Evolutionary conservation across 2,113 vertebrate species (phyloP).

Genomic region (Chaetura pelagica): DNA sequence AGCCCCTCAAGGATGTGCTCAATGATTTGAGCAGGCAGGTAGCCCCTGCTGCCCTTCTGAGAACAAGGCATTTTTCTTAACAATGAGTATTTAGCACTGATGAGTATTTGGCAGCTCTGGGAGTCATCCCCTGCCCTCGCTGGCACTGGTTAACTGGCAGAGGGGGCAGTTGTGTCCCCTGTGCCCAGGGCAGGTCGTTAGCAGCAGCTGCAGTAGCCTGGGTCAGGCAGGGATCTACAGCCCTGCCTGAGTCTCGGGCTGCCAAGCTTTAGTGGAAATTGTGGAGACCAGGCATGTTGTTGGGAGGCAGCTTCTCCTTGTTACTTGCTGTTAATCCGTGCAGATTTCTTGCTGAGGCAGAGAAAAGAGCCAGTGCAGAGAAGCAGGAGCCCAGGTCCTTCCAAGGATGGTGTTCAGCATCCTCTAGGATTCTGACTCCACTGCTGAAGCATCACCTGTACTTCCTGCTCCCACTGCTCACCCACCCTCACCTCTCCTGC

Average conservation of each 20-base stretch:
- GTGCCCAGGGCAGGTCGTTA: background rate
- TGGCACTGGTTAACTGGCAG: background rate
- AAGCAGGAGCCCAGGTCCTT: accelerated
- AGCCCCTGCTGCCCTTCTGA: background rate
- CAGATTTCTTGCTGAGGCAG: background rate
- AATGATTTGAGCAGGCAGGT: background rate
- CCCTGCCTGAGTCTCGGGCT: background rate
- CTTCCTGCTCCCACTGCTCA: background rate
- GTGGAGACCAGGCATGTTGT: background rate
- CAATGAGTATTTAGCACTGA: background rate
- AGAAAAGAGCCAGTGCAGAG: background rate
- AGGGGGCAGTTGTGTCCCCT: background rate
- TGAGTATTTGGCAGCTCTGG: background rate
- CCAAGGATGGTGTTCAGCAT: background rate
- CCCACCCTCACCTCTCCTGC: background rate
- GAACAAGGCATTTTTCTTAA: background rate
- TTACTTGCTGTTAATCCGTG: background rate
- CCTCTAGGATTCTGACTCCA: background rate
- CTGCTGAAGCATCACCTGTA: background rate
- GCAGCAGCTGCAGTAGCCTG: background rate
- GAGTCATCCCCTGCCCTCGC: background rate
- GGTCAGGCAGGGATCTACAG: background rate
- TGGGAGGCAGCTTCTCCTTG: accelerated
- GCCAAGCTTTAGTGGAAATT: background rate
- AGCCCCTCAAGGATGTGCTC: background rate